These are phyloP conservation scores for Tarsius wallacei DNA, from an alignment of 2,797 vertebrate genomes.

Conservation along the genomic window DNA sequence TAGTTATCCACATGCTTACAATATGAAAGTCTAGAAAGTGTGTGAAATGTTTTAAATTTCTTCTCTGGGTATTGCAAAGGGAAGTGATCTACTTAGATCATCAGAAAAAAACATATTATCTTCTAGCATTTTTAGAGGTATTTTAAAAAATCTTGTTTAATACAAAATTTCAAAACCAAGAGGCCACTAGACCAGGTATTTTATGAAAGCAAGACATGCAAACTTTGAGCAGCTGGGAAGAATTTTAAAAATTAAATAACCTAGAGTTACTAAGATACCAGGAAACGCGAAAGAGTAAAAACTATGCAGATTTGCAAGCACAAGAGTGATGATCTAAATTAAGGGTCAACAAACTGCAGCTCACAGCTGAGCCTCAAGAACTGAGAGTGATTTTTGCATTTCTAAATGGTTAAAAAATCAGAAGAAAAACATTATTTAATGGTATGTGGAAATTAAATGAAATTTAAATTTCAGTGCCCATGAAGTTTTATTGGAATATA, in stretches of 20 bases:
- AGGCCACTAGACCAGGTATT: not conserved
- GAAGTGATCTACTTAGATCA: not conserved
- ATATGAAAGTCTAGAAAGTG: constrained; percentile 37
- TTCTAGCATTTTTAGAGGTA: constrained; percentile 19
- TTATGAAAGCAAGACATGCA: not conserved
- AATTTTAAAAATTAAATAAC: constrained; percentile 6
- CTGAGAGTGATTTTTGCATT: constrained; percentile 12
- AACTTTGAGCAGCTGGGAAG: not conserved
- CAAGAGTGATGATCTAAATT: not conserved
- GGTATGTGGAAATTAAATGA: constrained; percentile 71
- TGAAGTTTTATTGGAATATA: constrained; percentile 70
- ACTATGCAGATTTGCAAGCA: constrained; percentile 39
- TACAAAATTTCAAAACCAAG: not conserved
- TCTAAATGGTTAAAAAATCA: constrained; percentile 20
- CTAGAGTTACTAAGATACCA: constrained; percentile 11
- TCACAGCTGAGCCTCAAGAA: not conserved
- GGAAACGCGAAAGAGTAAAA: not conserved
- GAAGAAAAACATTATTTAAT: constrained; percentile 64
- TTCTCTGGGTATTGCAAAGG: not conserved
- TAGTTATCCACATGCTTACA: not conserved
- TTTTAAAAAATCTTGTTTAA: not conserved
- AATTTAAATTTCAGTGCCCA: constrained; percentile 69
- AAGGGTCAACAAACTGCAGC: not conserved
- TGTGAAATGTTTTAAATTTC: constrained; percentile 52
- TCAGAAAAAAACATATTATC: not conserved